These are phyloP conservation scores for Panurus biarmicus DNA, from an alignment of 2,113 vertebrate species.

Conservation along the genomic window DNA sequence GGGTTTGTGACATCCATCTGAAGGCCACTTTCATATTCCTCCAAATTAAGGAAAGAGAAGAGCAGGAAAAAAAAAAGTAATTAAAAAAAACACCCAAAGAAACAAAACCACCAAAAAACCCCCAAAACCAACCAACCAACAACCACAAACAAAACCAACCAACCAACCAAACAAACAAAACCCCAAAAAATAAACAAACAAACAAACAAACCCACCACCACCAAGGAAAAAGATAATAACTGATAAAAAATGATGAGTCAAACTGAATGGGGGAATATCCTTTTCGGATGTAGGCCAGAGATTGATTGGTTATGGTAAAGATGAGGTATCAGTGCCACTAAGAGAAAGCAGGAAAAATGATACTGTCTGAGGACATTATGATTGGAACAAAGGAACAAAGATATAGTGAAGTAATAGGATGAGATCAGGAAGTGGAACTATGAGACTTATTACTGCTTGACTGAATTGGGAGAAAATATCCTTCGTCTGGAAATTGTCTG, in stretches of 20 bases:
- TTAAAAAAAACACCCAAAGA: neutral
- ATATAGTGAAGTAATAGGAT: neutral
- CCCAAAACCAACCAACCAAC: neutral
- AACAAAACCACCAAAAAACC: neutral
- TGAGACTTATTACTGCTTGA: neutral
- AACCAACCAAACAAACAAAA: too few species aligned
- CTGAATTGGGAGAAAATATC: neutral
- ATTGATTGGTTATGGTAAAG: neutral
- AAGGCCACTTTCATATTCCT: neutral
- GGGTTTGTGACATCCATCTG: neutral
- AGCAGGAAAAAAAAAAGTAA: neutral
- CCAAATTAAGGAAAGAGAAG: neutral
- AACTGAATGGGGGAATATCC: neutral
- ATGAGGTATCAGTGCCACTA: neutral
- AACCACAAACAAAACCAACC: neutral
- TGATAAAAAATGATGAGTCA: neutral
- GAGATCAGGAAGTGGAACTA: neutral
- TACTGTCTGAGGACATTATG: neutral
- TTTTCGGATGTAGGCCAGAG: neutral
- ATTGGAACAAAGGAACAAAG: neutral
- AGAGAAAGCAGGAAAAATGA: neutral
- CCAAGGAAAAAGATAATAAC: neutral
- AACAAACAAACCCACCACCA: too few species aligned
- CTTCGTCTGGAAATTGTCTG: neutral
- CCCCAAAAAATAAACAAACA: neutral